Percentiles rank a stretch among this genome's conserved stretches.
These are phyloP conservation scores for Nymphalis urticae DNA, from an alignment of 2,888 invertebrate genomes.

Conservation along the genomic window DNA sequence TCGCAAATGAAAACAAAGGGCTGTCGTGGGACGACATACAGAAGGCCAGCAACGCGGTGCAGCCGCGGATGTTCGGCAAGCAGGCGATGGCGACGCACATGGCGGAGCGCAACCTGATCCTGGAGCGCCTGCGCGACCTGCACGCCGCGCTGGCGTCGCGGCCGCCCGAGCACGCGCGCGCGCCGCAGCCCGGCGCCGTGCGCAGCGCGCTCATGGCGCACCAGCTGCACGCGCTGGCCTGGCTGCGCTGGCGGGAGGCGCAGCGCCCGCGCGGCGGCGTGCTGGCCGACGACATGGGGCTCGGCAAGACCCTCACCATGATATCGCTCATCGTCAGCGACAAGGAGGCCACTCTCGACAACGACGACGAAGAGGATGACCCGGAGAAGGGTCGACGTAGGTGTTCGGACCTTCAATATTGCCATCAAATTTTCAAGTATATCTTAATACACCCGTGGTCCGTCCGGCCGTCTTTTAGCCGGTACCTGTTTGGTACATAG, in stretches of 20 bases:
- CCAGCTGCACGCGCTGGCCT: slow-evolving; percentile 92
- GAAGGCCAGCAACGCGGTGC: slow-evolving; percentile 76
- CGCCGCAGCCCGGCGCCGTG: slow-evolving; percentile 83
- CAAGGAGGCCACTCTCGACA: slow-evolving; percentile 62
- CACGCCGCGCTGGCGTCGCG: slow-evolving; percentile 63
- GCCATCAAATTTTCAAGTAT: not conserved
- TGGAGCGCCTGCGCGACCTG: slow-evolving; percentile 85
- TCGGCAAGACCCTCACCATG: slow-evolving; percentile 92
- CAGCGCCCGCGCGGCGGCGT: slow-evolving; percentile 55
- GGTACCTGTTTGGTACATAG: no score
- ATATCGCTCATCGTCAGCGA: slow-evolving; percentile 85
- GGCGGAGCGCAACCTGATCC: slow-evolving; percentile 85
- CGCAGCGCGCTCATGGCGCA: slow-evolving; percentile 88
- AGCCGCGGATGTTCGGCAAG: slow-evolving; percentile 81
- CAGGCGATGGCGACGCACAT: slow-evolving; percentile 86
- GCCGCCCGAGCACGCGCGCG: slow-evolving; percentile 79
- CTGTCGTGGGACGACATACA: slow-evolving; percentile 80
- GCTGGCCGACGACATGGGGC: slow-evolving; percentile 90
- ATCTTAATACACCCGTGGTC: no score
- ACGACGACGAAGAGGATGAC: slow-evolving; percentile 57
- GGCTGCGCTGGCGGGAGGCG: slow-evolving; percentile 82
- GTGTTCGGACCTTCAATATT: slow-evolving; percentile 17
- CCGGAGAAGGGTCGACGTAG: slow-evolving; percentile 49
- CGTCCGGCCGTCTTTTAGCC: no score
- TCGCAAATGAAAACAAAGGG: slow-evolving; percentile 46